Evolutionary conservation across 2,888 invertebrate genomes (phyloP).

Genomic region (Euzetes globulus): DNA sequence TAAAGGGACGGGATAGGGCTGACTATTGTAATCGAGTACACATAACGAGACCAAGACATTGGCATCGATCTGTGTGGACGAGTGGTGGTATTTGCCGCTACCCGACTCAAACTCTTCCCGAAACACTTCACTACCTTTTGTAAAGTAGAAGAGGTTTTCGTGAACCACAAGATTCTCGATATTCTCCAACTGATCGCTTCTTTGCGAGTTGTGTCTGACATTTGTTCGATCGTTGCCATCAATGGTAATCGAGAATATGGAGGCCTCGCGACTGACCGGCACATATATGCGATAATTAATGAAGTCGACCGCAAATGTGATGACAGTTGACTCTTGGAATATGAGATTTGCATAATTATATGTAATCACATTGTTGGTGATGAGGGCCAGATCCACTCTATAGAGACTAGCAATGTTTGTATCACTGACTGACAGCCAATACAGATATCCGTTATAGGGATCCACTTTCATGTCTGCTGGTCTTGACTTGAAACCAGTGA

Average conservation of each 20-base stretch:
- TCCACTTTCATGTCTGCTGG: conserved; percentile 80
- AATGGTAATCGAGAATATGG: conserved; percentile 46
- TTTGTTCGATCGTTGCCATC: conserved; percentile 60
- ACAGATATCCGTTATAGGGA: conserved; percentile 73
- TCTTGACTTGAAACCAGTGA: conserved; percentile 59
- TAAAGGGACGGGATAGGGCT: conserved; percentile 39
- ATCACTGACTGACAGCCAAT: conserved; percentile 33
- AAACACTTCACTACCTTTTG: conserved; percentile 65
- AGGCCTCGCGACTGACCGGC: conserved; percentile 54
- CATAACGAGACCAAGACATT: conserved; percentile 51
- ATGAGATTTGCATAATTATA: conserved; percentile 51
- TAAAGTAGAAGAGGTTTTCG: conserved; percentile 76
- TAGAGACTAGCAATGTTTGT: conserved; percentile 60
- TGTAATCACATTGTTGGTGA: conserved; percentile 57
- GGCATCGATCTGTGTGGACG: conserved; percentile 54
- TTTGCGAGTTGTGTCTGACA: conserved; percentile 63
- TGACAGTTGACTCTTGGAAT: conserved; percentile 55
- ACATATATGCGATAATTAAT: conserved; percentile 70
- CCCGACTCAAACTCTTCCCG: conserved; percentile 67
- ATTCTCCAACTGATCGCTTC: conserved; percentile 60
- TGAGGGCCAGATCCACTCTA: conserved; percentile 65
- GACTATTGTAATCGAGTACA: conserved; percentile 28
- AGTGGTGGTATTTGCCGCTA: conserved; percentile 66
- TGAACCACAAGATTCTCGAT: conserved; percentile 68
- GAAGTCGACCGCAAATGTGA: conserved; percentile 74